Base-by-base conservation (phyloP, 2,797 vertebrate species). In the Falco naumanni region DNA sequence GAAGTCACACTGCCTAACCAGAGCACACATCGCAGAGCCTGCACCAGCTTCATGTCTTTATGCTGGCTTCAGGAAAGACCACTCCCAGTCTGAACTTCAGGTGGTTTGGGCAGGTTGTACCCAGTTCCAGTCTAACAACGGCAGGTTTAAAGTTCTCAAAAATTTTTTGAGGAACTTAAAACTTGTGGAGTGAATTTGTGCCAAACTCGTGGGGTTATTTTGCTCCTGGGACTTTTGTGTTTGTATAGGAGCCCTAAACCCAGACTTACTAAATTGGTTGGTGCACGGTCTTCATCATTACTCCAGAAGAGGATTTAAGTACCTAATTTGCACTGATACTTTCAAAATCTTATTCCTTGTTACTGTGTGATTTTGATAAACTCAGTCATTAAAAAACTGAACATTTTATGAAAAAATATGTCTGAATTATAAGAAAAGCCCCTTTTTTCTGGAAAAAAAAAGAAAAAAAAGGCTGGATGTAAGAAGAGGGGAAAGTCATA, bases 21-120 rank as follows among this genome's bases (percentile, higher is more conserved):
- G 45, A 83, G 34, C 25, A 66, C 16, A 4, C 0, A 0, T 26
- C 22, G 21, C 0, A 3, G 43, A 69, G 57, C 16, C 31, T 80
- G 26, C 18, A 77, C 5, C 21, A 59, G 6, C n/a, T 34, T 70
- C 21, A 25, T 0, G 5, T 6, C 64, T 71, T 72, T 72, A 48
- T 57, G 28, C 37, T 84, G 53, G 11, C 18, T 82, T 65, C 59
- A n/a, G 45, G 21, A 37, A 71, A 64, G 3, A 37, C 8, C 4
- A 17, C 6, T 59, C 21, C 6, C 3, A 1, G 14, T 33, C 21
- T 91, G 43, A 71, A 37, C 21, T 82, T 54, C 43, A 10, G 10
- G 33, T 81, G 25, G 5, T 87, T 91, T 78, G 53, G 29, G 34
- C 26, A 63, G 48, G 20, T 63, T 20, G 18, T 70, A 78, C 53